These are phyloP conservation scores for Phortica variegata DNA, from an alignment of 1,140 invertebrate genomes.

Conservation along the genomic window DNA sequence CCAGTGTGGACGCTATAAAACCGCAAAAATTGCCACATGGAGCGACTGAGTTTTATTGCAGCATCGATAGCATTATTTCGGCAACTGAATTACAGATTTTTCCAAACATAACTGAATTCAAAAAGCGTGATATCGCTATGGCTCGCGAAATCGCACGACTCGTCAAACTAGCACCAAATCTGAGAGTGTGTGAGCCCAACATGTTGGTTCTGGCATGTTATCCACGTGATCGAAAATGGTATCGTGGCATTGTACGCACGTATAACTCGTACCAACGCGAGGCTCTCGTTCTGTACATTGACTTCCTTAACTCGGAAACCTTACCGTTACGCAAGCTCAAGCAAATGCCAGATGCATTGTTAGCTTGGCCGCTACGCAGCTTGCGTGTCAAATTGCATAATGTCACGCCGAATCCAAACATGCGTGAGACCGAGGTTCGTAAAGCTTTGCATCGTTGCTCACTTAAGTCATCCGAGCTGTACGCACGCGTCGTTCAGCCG, in stretches of 20 bases:
- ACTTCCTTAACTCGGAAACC: conserved; percentile 36
- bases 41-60: conserved; percentile 32
- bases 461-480: too few relatives aligned
- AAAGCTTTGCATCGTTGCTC: too few relatives aligned
- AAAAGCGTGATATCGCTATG: conserved; percentile 29
- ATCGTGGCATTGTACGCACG: conserved; percentile 39
- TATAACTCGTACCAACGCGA: conserved; percentile 12
- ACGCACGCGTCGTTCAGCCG: too few relatives aligned
- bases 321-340: conserved; percentile 24
- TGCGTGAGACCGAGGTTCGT: too few relatives aligned
- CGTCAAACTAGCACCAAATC: conserved; percentile 15
- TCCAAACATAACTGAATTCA: conserved; percentile 33
- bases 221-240: conserved; percentile 37
- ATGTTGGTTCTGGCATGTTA: conserved; percentile 36
- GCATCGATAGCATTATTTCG: conserved; percentile 25
- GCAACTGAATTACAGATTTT: conserved; percentile 35
- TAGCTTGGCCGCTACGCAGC: conserved; percentile 32
- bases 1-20: conserved; percentile 24
- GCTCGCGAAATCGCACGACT: conserved; percentile 24
- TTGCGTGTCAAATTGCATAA: conserved; percentile 35
- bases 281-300: conserved; percentile 40
- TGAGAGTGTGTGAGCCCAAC: conserved; percentile 15
- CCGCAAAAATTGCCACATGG: conserved; percentile 31
- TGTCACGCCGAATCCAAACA: conserved; percentile 20
- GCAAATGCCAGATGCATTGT: conserved; percentile 32